Evolutionary conservation across 2,113 vertebrate genomes (phyloP).

Genomic region (Tylochromis polylepis): DNA sequence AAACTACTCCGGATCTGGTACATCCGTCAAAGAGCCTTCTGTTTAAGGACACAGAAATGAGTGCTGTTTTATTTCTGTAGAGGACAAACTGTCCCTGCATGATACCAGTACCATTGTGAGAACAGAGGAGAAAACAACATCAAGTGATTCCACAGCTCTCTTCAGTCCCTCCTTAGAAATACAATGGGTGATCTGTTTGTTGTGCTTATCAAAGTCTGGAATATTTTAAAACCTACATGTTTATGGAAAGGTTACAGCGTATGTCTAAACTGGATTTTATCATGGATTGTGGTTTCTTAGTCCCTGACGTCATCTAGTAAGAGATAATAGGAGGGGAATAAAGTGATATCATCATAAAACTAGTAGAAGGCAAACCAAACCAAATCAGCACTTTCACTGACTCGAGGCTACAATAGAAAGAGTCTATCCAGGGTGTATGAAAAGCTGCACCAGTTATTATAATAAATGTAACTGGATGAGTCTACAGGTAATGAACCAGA

Average conservation of each 20-base stretch:
- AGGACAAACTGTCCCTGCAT: neutral
- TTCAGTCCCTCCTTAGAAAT: conserved; percentile 2
- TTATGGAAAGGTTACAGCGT: neutral
- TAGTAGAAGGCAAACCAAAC: neutral
- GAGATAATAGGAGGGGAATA: neutral
- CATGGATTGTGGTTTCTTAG: neutral
- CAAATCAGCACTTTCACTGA: neutral
- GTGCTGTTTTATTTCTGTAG: neutral
- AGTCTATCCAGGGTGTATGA: neutral
- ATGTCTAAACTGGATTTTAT: neutral
- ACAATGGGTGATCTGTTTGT: neutral
- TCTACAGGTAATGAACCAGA: neutral
- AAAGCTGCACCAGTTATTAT: neutral
- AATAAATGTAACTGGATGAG: neutral
- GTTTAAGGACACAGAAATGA: neutral
- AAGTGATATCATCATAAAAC: neutral
- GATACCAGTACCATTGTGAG: neutral
- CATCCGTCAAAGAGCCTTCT: neutral
- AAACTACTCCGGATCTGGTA: neutral
- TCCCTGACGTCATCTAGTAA: neutral
- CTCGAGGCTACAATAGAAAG: neutral
- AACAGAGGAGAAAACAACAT: neutral
- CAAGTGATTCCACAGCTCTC: neutral
- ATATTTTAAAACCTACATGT: neutral
- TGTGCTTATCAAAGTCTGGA: conserved; percentile 5